These are phyloP conservation scores for Xiphorhynchus elegans DNA, from an alignment of 2,113 vertebrate species.

Conservation along the genomic window DNA sequence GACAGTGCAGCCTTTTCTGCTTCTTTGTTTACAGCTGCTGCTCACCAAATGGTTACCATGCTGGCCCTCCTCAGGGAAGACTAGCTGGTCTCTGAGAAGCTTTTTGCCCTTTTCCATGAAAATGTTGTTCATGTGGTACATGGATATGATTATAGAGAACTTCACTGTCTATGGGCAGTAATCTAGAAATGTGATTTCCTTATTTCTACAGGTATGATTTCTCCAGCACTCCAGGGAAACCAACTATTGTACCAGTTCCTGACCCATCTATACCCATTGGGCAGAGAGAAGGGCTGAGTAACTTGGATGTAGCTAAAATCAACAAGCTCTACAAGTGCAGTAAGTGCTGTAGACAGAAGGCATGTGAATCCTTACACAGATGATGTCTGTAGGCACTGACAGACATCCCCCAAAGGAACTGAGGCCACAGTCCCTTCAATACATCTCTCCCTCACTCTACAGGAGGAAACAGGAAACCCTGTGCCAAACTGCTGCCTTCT, in stretches of 20 bases:
- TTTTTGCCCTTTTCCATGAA: not conserved
- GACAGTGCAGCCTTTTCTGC: not conserved
- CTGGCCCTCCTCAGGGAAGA: not conserved
- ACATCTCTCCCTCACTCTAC: not conserved
- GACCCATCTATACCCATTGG: slow-evolving; percentile 60
- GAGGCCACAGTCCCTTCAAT: not conserved
- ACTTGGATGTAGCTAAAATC: slow-evolving; percentile 71
- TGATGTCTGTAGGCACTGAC: not conserved
- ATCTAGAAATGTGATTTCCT: not conserved
- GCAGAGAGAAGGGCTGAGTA: slow-evolving; percentile 70
- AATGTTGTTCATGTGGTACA: not conserved
- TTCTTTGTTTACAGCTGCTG: not conserved
- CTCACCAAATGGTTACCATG: not conserved
- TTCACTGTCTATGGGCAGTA: not conserved
- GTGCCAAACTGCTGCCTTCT: not conserved
- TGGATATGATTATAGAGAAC: not conserved
- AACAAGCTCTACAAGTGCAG: slow-evolving; percentile 75
- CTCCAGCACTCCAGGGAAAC: slow-evolving; percentile 35
- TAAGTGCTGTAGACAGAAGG: slow-evolving; percentile 44
- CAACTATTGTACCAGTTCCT: slow-evolving; percentile 67
- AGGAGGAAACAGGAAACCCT: not conserved
- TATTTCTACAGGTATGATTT: slow-evolving; percentile 66
- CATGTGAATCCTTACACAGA: not conserved
- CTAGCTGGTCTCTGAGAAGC: not conserved
- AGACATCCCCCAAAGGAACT: not conserved